These are phyloP conservation scores for Halyomorpha halys DNA, from an alignment of 1,140 invertebrate species.

Conservation along the genomic window DNA sequence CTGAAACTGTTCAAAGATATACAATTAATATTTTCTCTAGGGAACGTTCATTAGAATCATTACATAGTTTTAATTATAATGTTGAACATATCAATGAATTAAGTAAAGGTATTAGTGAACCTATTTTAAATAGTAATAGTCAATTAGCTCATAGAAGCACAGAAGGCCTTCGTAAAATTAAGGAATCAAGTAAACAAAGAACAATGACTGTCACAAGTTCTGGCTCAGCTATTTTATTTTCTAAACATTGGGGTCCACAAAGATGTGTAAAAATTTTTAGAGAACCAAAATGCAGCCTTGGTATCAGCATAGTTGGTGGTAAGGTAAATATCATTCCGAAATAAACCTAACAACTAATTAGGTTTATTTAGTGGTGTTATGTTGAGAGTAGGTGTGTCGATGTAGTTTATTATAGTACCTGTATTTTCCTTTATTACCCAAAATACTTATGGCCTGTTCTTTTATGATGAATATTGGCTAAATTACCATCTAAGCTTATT, in stretches of 20 bases:
- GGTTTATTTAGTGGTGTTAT: too few relatives aligned
- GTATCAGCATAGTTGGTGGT: slow-evolving; percentile 95
- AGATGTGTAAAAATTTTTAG: slow-evolving; percentile 61
- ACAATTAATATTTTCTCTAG: slow-evolving; percentile 20
- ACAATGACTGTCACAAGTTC: slow-evolving; percentile 41
- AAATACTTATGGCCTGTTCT: too few relatives aligned
- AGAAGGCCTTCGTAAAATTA: neutral
- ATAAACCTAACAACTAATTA: too few relatives aligned
- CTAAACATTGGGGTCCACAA: slow-evolving; percentile 81
- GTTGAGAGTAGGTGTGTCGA: too few relatives aligned
- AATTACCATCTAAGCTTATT: too few relatives aligned
- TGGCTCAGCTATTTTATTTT: slow-evolving; percentile 40
- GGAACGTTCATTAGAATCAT: slow-evolving; percentile 27
- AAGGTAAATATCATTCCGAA: slow-evolving; percentile 49
- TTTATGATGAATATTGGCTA: too few relatives aligned
- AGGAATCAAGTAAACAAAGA: slow-evolving; percentile 18
- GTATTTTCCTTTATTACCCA: too few relatives aligned
- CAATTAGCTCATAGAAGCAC: neutral
- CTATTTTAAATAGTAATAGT: slow-evolving; percentile 25
- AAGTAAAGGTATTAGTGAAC: slow-evolving; percentile 27
- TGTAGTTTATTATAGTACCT: too few relatives aligned
- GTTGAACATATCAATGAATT: slow-evolving; percentile 22
- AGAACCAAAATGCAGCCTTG: slow-evolving; percentile 63
- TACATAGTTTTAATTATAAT: slow-evolving; percentile 23
- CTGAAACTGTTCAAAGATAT: slow-evolving; percentile 17